These are phyloP conservation scores for Agrilus planipennis DNA, from an alignment of 1,140 invertebrate genomes.

Conservation along the genomic window DNA sequence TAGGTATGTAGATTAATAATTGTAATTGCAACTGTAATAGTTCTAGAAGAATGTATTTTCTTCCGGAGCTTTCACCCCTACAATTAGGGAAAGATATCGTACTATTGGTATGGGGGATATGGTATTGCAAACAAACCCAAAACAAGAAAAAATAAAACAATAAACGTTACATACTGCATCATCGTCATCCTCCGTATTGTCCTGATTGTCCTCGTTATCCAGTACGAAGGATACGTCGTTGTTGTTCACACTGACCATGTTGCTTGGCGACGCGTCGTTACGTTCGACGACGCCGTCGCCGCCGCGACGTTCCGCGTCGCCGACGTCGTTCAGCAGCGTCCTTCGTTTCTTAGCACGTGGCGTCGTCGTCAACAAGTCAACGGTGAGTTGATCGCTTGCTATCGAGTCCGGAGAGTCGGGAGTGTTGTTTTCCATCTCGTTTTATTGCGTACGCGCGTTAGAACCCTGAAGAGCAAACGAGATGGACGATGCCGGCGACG, in stretches of 20 bases:
- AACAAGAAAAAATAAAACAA: neutral
- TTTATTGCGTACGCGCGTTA: neutral
- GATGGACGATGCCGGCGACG: neutral
- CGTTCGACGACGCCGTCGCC: slow-evolving; percentile 29
- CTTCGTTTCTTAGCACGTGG: slow-evolving; percentile 24
- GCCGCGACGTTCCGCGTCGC: slow-evolving; percentile 25
- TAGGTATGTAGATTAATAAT: no score
- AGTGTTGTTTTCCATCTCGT: slow-evolving; percentile 25
- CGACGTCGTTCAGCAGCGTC: slow-evolving; percentile 12
- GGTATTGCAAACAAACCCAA: no score
- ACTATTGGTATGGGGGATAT: no score
- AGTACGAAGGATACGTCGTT: slow-evolving; percentile 48
- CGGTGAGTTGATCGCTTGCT: slow-evolving; percentile 29
- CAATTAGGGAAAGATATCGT: no score
- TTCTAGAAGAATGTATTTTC: no score
- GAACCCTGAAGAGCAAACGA: neutral
- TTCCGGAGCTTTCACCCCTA: no score
- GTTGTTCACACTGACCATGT: slow-evolving; percentile 36
- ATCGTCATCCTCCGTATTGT: slow-evolving; percentile 34
- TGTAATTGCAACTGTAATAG: no score
- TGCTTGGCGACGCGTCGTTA: slow-evolving; percentile 30
- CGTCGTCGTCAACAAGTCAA: slow-evolving; percentile 26
- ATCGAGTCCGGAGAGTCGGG: slow-evolving; percentile 33
- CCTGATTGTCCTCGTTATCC: slow-evolving; percentile 35
- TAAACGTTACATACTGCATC: slow-evolving; percentile 39